phyloP scores from a whole-genome alignment of 2,888 invertebrate species.

The Ceratothoa steindachneri region DNA sequence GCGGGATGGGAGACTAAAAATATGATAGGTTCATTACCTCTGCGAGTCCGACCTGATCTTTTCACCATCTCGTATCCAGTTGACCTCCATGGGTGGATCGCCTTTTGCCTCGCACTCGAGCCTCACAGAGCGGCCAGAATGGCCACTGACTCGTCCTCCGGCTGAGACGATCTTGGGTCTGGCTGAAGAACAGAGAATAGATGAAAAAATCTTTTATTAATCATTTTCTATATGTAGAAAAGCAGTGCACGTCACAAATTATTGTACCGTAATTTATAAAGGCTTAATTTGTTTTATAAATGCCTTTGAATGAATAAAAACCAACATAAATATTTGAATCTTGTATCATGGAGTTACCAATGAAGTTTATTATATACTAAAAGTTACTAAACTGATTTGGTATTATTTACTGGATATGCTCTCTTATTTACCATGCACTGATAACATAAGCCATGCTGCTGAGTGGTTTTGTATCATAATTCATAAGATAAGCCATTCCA shows the following conservation, averaged over 20 bases:
- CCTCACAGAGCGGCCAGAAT: conserved; percentile 28
- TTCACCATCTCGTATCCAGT: conserved; percentile 26
- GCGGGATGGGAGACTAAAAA: no score
- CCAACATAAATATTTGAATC: not conserved
- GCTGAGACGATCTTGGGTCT: conserved; percentile 29
- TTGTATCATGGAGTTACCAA: no score
- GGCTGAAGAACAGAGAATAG: no score
- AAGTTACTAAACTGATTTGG: no score
- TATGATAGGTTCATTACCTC: not conserved
- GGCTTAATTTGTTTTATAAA: not conserved
- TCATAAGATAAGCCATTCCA: no score
- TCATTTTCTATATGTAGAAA: no score
- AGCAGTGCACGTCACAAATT: not conserved
- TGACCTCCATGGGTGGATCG: conserved; percentile 29
- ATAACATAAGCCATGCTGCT: no score
- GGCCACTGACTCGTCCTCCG: conserved; percentile 30
- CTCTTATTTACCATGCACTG: no score
- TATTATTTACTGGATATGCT: no score
- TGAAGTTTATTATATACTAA: no score
- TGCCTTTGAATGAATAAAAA: not conserved
- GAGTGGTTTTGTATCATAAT: no score
- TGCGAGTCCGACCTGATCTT: conserved; percentile 15
- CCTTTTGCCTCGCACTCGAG: conserved; percentile 33
- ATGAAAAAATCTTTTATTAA: no score
- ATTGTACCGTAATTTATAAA: not conserved